These are phyloP conservation scores for Nomada goodeniana DNA, from an alignment of 2,888 invertebrate genomes.

Conservation along the genomic window DNA sequence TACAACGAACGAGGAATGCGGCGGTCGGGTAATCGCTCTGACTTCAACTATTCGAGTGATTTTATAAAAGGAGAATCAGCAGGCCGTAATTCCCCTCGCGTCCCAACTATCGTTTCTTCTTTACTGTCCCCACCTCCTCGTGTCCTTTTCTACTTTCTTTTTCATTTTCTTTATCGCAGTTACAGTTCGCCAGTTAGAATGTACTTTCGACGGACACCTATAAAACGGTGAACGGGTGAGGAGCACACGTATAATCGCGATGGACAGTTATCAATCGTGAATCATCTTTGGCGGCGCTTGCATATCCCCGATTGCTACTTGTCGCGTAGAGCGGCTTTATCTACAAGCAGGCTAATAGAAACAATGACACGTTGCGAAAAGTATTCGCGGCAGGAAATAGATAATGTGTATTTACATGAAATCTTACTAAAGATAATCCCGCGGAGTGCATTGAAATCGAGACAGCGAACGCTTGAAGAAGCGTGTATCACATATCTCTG, in stretches of 20 bases:
- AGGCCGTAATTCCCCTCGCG: not conserved
- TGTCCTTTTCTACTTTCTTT: not conserved
- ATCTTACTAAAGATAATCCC: not conserved
- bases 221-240: no score
- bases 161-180: not conserved
- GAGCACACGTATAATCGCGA: slow-evolving; percentile 22
- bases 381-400: slow-evolving; percentile 34
- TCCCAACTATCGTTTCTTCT: not conserved
- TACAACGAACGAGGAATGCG: slow-evolving; percentile 38
- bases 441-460: not conserved
- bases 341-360: slow-evolving; percentile 40
- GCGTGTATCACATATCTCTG: no score
- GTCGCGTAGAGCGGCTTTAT: slow-evolving; percentile 57
- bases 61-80: slow-evolving; percentile 37
- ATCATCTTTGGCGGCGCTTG: slow-evolving; percentile 61
- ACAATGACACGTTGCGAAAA: slow-evolving; percentile 45
- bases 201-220: no score
- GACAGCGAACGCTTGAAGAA: no score
- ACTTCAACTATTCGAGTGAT: slow-evolving; percentile 44
- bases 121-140: not conserved
- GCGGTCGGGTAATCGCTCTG: slow-evolving; percentile 39
- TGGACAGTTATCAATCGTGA: slow-evolving; percentile 61
- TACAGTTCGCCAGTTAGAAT: no score
- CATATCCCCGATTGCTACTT: slow-evolving; percentile 56
- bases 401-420: not conserved